Evolutionary conservation across 2,797 vertebrate genomes (phyloP), one percentile per base, ranked within the genome.

Genomic region (Sebastes variabilis): DNA sequence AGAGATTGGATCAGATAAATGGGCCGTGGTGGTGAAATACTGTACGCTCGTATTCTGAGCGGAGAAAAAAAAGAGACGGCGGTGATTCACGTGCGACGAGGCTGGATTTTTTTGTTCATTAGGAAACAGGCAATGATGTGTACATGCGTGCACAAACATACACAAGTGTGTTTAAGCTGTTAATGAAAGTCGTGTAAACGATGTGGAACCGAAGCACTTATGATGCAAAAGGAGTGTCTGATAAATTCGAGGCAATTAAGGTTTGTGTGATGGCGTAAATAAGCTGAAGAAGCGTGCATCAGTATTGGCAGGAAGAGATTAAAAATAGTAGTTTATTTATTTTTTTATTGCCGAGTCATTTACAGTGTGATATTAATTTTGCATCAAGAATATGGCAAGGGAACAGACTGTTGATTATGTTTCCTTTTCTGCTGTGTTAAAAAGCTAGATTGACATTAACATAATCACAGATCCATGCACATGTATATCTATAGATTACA

Each of bases 1-100:
- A 75, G 87, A 87, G 83, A 93, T 89, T 91, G 88, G 88, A 86
- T 84, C 86, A 79, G 88, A 93, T 79, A 94, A 93, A 94, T 93
- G 89, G 87, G 67, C 89, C 85, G 52, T 89, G 89, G 55, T 77
- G 62, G 77, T 86, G 85, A 93, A 91, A 91, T 90, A 87, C 82
- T 81, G 85, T 79, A 87, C 12, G 20, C 62, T 81, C 80, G 75
- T 80, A 64, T 84, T 72, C 54, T 38, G 81, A 62, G 84, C 29
- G 56, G 65, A 49, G 62, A 14, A 12, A 20, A 20, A 61, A 68
- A 64, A 69, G 62, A 77, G 60, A 74, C 1, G 9, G 27, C 8
- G 81, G 83, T 77, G 83, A 82, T 85, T 83, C 74, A 79, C 62
- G 38, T 79, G 84, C 73, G 80, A 68, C 55, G 77, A 85, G 75